Evolutionary conservation across 2,797 vertebrate genomes (phyloP).

Genomic region (Notoglanidium macrostoma): DNA sequence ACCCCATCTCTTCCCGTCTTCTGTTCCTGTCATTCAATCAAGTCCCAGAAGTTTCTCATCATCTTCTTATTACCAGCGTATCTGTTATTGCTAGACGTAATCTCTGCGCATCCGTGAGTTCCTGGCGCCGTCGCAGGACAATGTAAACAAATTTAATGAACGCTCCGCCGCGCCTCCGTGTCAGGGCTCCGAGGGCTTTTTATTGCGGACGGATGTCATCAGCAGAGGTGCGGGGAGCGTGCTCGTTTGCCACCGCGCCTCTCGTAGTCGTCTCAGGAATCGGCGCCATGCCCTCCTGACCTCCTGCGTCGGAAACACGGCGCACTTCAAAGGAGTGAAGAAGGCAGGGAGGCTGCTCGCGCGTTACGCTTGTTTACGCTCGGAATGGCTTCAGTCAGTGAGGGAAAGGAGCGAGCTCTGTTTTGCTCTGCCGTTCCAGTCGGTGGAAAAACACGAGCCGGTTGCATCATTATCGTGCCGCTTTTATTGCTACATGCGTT

Average conservation of each 20-base stretch:
- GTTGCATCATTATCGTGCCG: not conserved
- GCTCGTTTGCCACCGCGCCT: not conserved
- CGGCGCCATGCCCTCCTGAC: slow-evolving; percentile 30
- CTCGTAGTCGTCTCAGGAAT: slow-evolving; percentile 34
- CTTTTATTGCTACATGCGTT: not conserved
- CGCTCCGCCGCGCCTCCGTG: slow-evolving; percentile 21
- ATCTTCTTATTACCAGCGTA: slow-evolving; percentile 51
- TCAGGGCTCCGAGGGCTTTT: slow-evolving; percentile 31
- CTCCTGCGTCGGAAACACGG: not conserved
- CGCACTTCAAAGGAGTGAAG: not conserved
- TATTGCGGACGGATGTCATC: slow-evolving; percentile 44
- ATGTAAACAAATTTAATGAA: slow-evolving; percentile 56
- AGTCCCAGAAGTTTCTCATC: slow-evolving; percentile 54
- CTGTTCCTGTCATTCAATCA: slow-evolving; percentile 36
- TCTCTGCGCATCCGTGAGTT: slow-evolving; percentile 23
- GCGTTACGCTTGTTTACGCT: not conserved
- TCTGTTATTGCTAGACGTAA: slow-evolving; percentile 41
- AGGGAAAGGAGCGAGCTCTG: not conserved
- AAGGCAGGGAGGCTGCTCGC: not conserved
- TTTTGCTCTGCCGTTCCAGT: not conserved
- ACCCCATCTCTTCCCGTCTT: not conserved
- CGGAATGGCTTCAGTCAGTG: not conserved
- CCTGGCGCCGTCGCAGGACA: slow-evolving; percentile 33
- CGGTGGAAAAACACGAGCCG: not conserved
- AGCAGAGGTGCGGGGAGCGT: slow-evolving; percentile 24